phyloP scores from a whole-genome alignment of 2,797 vertebrate species.

The Eleutherodactylus coqui region DNA sequence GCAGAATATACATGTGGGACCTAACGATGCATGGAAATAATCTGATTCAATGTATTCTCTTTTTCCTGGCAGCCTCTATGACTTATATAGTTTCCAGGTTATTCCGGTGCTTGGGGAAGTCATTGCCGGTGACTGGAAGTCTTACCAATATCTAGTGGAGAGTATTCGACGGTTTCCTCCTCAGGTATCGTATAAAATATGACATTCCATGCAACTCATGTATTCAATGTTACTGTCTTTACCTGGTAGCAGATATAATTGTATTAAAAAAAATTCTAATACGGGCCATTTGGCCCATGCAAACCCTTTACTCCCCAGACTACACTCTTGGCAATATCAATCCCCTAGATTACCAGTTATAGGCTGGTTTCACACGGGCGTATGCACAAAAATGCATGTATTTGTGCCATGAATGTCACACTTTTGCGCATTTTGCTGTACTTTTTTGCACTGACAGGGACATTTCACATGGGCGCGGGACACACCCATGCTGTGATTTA shows the following conservation, averaged over 20 bases:
- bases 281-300: too few species aligned
- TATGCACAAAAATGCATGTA: too few species aligned
- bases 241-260: background rate
- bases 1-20: background rate
- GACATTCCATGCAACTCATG: background rate
- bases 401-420: too few species aligned
- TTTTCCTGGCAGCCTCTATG: slow-evolving; percentile 82
- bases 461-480: too few species aligned
- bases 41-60: background rate
- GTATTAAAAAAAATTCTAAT: background rate
- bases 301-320: too few species aligned
- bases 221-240: background rate
- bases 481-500: too few species aligned
- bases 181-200: slow-evolving; percentile 79
- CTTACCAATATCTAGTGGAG: slow-evolving; percentile 96
- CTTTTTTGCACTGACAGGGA: too few species aligned
- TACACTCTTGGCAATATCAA: too few species aligned
- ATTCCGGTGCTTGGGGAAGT: slow-evolving; percentile 96
- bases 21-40: background rate
- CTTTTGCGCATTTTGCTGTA: too few species aligned
- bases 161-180: slow-evolving; percentile 92
- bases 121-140: slow-evolving; percentile 96
- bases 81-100: slow-evolving; percentile 94
- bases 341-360: too few species aligned
- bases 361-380: too few species aligned